Base-by-base conservation (phyloP, 2,888 invertebrate species). In the Pardosa pseudoannulata region DNA sequence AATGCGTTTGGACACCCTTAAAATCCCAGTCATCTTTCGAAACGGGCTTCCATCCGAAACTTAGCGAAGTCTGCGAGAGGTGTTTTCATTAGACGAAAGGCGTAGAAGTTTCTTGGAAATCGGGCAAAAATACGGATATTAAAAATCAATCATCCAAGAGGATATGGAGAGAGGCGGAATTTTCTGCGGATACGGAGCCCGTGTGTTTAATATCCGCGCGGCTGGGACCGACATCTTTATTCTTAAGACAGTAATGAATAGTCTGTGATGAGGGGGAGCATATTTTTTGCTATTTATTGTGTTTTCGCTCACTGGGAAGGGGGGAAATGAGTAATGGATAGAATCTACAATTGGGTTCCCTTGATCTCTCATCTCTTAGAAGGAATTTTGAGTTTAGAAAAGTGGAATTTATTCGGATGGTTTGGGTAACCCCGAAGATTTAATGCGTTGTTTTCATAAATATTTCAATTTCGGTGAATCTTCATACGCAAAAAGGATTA, bases 121-220 rank as follows among this genome's bases (percentile, higher is more conserved):
- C 19, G 56, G 27, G 36, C 36, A 79, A 79, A 50, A 62, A 39
- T 64, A 39, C 75, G 82, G 82, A 83, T 76, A 83, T 76, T 64
- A 83, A 83, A 83, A 83, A 83, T 83, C 82, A 76, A 83, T 83
- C 76, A 83, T 76, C 41, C 19, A 5, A 9, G 29, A 76, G 72
- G 82, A 83, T 76, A 71, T 65, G 67, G 68, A 28, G 28, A 28
- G 71, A 67, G 72, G 65, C 28, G 78, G n/a, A n/a, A 72, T 9
- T 74, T 68, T 39, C 36, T 23, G 36, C 81, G 75, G 75, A 85
- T 79, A 36, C 36, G 32, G 65, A 23, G 50, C n/a, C n/a, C n/a
- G 39, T 41, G 72, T 76, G 28, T 82, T 83, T 83, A 83, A 83
- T 83, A 83, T 83, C 82, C 82, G 71, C 70, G 74, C 56, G 56